A percentile compares a stretch with the other conserved stretches of the same genome.
Conservation (phyloP, 2,888 invertebrate species). For the Choristoneura rosaceana region DNA sequence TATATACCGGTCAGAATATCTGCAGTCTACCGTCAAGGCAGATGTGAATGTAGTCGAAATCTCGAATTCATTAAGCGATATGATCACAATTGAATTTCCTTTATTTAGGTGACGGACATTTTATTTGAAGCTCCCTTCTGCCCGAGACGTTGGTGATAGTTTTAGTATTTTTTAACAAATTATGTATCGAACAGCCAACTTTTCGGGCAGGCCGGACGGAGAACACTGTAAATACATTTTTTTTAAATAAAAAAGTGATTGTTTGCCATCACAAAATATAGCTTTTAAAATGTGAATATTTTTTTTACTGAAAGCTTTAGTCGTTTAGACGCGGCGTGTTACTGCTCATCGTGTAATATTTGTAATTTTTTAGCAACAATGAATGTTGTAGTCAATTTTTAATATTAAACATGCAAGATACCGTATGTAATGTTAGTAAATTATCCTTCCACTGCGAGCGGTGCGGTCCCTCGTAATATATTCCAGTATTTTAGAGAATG, state of each 20-base stretch:
- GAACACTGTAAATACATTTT: conserved; percentile 36
- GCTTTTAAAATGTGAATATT: conserved; percentile 35
- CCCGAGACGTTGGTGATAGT: conserved; percentile 5
- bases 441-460: conserved; percentile 9
- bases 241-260: conserved; percentile 29
- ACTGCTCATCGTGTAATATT: conserved; percentile 31
- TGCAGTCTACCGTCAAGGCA: conserved; percentile 10
- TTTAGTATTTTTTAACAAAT: conserved; percentile 25
- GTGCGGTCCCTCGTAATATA: conserved; percentile 16
- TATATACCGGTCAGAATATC: not conserved
- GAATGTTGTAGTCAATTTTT: conserved; percentile 48
- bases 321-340: conserved; percentile 26
- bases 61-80: conserved; percentile 30
- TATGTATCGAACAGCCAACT: conserved; percentile 9
- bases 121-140: conserved; percentile 12
- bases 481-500: conserved; percentile 26
- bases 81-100: conserved; percentile 25
- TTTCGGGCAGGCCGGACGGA: conserved; percentile 5
- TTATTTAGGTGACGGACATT: conserved; percentile 32
- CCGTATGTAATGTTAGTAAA: conserved; percentile 47
- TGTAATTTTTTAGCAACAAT: conserved; percentile 38
- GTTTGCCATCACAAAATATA: conserved; percentile 41
- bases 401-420: conserved; percentile 42
- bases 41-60: conserved; percentile 24
- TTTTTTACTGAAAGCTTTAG: conserved; percentile 39